Evolutionary conservation across 2,888 invertebrate species (phyloP).

Genomic region (Drosophila demipolita): DNA sequence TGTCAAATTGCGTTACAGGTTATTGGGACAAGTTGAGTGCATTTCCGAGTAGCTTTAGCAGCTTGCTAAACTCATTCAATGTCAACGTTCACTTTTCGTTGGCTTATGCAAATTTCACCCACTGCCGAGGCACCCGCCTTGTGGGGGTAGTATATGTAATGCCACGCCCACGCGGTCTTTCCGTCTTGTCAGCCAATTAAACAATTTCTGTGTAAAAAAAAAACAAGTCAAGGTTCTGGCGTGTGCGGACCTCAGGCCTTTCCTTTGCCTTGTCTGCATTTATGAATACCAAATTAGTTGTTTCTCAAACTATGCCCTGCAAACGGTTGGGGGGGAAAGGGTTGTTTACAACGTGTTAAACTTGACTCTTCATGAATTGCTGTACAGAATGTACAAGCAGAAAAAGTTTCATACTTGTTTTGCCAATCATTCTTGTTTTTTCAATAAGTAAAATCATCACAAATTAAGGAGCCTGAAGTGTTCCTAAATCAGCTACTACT

Average conservation of each 20-base stretch:
- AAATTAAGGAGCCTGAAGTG: neutral
- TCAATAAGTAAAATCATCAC: neutral
- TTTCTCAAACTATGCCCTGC: slow-evolving; percentile 34
- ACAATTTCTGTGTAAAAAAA: slow-evolving; percentile 68
- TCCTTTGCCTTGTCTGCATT: slow-evolving; percentile 51
- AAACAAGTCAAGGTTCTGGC: slow-evolving; percentile 47
- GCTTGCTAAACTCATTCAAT: slow-evolving; percentile 75
- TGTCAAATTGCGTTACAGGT: slow-evolving; percentile 71
- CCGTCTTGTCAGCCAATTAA: slow-evolving; percentile 73
- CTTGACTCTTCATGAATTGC: neutral
- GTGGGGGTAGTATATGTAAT: neutral
- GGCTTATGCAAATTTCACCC: slow-evolving; percentile 75
- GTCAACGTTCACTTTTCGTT: slow-evolving; percentile 69
- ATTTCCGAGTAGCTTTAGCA: slow-evolving; percentile 58
- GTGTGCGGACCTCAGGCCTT: slow-evolving; percentile 53
- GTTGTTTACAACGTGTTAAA: neutral
- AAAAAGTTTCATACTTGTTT: neutral
- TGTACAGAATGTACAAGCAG: neutral
- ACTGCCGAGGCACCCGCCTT: neutral
- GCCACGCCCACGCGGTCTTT: slow-evolving; percentile 5
- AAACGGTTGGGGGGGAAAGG: neutral
- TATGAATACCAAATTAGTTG: slow-evolving; percentile 77
- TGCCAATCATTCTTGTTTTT: neutral
- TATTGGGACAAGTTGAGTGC: slow-evolving; percentile 71
- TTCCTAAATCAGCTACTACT: neutral